Conservation (phyloP, 2,797 vertebrate genomes). For the Siniperca scherzeri region DNA sequence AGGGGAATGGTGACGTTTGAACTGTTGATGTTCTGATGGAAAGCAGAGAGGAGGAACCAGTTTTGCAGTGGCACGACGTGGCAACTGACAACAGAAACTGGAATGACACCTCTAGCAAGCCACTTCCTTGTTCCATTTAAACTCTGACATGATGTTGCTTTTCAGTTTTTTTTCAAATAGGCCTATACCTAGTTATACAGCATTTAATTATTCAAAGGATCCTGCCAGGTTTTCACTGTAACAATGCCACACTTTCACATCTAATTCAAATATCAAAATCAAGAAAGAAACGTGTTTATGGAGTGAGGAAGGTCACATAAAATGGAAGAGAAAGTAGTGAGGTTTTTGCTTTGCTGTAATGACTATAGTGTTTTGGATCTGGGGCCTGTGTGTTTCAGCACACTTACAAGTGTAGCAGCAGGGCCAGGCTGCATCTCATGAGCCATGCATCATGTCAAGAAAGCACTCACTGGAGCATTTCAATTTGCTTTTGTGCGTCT, state of each 20-base stretch:
- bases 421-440: conserved; percentile 79
- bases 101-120: conserved; percentile 73
- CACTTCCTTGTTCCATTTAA: conserved; percentile 79
- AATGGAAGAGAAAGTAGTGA: conserved; percentile 17
- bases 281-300: background rate
- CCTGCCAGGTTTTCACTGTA: background rate
- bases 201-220: conserved; percentile 22
- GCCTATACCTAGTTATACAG: background rate
- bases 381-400: conserved; percentile 59
- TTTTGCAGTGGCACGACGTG: conserved; percentile 77
- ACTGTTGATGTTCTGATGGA: conserved; percentile 77
- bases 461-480: conserved; percentile 87
- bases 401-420: conserved; percentile 67
- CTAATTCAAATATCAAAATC: conserved; percentile 1
- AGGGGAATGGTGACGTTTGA: conserved; percentile 48
- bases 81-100: conserved; percentile 82
- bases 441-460: conserved; percentile 85
- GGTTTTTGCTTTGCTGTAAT: conserved; percentile 39
- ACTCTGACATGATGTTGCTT: conserved; percentile 50
- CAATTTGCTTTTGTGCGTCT: conserved; percentile 86
- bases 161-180: conserved; percentile 22
- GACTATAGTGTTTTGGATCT: conserved; percentile 55
- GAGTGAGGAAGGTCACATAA: conserved; percentile 22
- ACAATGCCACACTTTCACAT: background rate
- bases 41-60: conserved; percentile 83